Base-by-base conservation (phyloP, 2,113 vertebrate species). In the Anguilla rostrata region DNA sequence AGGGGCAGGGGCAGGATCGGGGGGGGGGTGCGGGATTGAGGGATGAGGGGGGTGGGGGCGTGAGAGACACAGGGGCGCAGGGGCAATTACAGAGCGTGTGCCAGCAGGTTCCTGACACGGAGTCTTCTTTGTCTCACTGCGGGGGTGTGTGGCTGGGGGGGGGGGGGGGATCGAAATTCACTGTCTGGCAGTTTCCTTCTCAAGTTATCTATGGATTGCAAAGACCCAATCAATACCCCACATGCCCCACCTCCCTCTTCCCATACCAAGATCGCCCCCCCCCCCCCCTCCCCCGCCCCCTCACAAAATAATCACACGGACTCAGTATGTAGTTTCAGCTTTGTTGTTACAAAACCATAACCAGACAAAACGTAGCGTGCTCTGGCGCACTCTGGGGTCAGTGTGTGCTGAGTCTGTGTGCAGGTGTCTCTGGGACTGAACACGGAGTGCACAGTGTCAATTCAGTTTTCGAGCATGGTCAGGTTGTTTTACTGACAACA, bases 11-110 rank as follows among this genome's bases (percentile, higher is more conserved):
- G 92, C 91, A 91, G 83, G 83, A 88, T 75, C 89, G 88, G 91
- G 84, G 87, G 86, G 87, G 86, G 3, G 20, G n/a, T n/a, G n/a
- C n/a, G n/a, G n/a, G n/a, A n/a, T n/a, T n/a, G n/a, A n/a, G n/a
- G n/a, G n/a, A n/a, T n/a, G 87, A 86, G 3, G 20, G 83, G 88
- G 79, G 90, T 87, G 91, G 84, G 87, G 86, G 87, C 86, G 84
- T 91, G 90, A 92, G 90, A 88, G 71, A 41, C 16, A 41, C 39
- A 91, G 94, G 93, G 92, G 92, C 91, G 91, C 90, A 85, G 90
- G 93, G 94, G 95, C 94, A 94, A 94, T 96, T 95, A 94, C 87
- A 89, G 90, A 86, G 92, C 92, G 91, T 92, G 91, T 93, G 92
- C 93, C 93, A 94, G 94, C 94, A 91, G 93, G 94, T 89, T 91